These are phyloP conservation scores for Dasypolia templi DNA, from an alignment of 2,888 invertebrate species.

Conservation along the genomic window DNA sequence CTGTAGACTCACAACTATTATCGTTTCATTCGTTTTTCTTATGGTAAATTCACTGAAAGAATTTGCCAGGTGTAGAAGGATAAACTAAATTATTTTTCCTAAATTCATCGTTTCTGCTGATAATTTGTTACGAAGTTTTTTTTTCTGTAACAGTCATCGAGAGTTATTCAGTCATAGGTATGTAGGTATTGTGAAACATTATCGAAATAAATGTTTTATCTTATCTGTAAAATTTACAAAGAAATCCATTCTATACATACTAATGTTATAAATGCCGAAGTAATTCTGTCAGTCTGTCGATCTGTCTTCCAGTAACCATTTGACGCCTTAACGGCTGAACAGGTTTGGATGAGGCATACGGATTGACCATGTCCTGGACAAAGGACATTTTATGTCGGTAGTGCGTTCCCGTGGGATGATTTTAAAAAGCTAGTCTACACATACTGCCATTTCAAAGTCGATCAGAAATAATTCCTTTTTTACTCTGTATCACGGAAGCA, in stretches of 20 bases:
- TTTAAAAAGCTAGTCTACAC: too few species aligned
- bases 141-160: too few species aligned
- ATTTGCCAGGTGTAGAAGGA: neutral
- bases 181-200: neutral
- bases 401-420: too few species aligned
- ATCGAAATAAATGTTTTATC: neutral
- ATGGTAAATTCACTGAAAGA: neutral
- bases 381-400: neutral
- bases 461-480: neutral
- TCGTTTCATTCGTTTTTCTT: neutral
- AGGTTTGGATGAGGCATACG: neutral
- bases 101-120: neutral
- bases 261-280: neutral
- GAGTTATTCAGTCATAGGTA: neutral
- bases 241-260: neutral
- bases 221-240: neutral
- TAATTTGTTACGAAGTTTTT: neutral
- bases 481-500: neutral
- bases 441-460: neutral
- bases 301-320: too few species aligned
- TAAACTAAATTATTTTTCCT: slow-evolving; percentile 3
- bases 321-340: too few species aligned
- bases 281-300: neutral
- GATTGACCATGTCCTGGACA: neutral
- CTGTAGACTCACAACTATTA: neutral